Conservation (phyloP, 2,113 vertebrate genomes). For the Tauraco erythrolophus region DNA sequence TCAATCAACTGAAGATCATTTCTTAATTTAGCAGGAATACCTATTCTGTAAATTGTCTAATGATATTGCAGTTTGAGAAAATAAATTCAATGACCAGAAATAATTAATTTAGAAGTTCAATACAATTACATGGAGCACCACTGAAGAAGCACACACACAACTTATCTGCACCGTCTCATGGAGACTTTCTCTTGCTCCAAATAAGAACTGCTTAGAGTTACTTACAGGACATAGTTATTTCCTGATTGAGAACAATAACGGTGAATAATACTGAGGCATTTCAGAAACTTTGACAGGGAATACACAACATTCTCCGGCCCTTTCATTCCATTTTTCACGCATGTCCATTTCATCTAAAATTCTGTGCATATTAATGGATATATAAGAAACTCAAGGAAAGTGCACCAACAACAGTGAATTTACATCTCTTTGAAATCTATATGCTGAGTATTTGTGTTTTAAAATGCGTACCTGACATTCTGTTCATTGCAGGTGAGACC, state of each 20-base stretch:
- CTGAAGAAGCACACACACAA: not conserved
- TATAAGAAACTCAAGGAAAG: not conserved
- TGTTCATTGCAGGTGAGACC: slow-evolving; percentile 76
- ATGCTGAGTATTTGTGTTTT: not conserved
- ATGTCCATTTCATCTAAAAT: not conserved
- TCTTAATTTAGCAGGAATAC: not conserved
- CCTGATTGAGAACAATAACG: not conserved
- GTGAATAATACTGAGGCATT: not conserved
- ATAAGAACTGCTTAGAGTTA: not conserved
- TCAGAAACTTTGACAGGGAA: not conserved
- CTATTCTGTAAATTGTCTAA: not conserved
- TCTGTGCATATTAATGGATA: not conserved
- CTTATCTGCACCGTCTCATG: not conserved
- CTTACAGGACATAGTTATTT: not conserved
- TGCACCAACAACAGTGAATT: not conserved
- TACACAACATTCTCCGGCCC: not conserved
- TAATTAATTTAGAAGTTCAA: not conserved
- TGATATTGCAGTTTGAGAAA: not conserved
- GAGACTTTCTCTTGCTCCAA: not conserved
- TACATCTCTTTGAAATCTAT: not conserved
- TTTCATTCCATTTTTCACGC: not conserved
- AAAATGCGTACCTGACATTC: slow-evolving; percentile 72
- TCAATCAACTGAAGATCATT: not conserved
- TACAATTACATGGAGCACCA: not conserved
- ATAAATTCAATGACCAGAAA: not conserved